Base-by-base conservation (phyloP, 2,888 invertebrate genomes). In the Eupithecia vulgata region DNA sequence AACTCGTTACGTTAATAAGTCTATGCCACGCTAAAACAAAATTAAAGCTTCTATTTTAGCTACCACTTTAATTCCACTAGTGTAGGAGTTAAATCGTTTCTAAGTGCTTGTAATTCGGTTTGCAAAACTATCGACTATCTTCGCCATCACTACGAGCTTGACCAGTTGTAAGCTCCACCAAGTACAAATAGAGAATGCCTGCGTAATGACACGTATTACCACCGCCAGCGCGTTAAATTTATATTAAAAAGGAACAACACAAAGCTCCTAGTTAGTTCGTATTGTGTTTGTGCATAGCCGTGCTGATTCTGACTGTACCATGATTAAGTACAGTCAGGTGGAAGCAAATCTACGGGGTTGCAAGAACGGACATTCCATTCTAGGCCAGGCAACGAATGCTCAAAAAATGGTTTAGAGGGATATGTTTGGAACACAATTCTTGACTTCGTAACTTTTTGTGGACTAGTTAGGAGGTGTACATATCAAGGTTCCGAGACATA, bases 101-200 rank as follows among this genome's bases (percentile, higher is more conserved):
- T 52, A 10, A 52, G 52, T n/a, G 21, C 52, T 52, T 52, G 10
- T 48, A 5, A 30, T 59, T 30, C 15, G 6, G 15, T 45, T 40
- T 40, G 15, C 25, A 45, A 64, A 76, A 67, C 34, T 25, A 76
- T 79, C 78, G 76, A 78, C 21, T 12, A 71, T 30, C 34, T 3
- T 21, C 1, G 48, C 57, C 37, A 85, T 81, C 87, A 79, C 87
- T 87, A 78, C 57, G 69, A 72, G 74, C 75, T 81, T 84, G 86
- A 84, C 87, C 85, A 4, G 82, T 81, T 85, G 82, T 87, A 87
- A 88, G 90, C 90, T 85, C 86, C 85, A 84, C 84, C 83, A 84
- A 87, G 84, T 88, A 89, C 90, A 91, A 92, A 92, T 91, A 90
- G 90, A 91, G 87, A 90, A 88, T 88, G 84, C 89, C 85, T 85